Evolutionary conservation across 2,888 invertebrate species (phyloP), one percentile per base, ranked within the genome.

Genomic region (Toxonevra muliebris): DNA sequence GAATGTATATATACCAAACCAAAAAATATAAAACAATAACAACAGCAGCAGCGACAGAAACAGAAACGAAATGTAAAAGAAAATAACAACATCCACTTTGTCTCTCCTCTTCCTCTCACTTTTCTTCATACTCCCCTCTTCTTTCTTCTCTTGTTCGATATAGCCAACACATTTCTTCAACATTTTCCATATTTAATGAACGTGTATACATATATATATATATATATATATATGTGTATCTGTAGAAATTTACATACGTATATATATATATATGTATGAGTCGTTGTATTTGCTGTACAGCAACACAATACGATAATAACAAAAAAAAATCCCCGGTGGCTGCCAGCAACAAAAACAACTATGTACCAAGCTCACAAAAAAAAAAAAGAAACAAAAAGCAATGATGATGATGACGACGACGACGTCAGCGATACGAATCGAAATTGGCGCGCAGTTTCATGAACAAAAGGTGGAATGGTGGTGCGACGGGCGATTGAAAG

Each of bases 321-420:
- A 43, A 42, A 15, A 17, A 50, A 63, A 54, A 50, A 52, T 41
- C n/a, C 50, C 59, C 52, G 59, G 42, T 58, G 58, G 53, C 59
- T 65, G 59, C 53, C 40, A 50, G 17, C 57, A 48, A 48, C 15
- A 4, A 15, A 2, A 48, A 15, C 48, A 48, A 48, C 48, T n/a
- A 48, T 15, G 15, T 40, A 7, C 41, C 10, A 13, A 60, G 11
- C 52, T 40, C 43, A 12, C n/a, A 15, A 42, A 54, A 42, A 53
- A 57, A 57, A 59, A 58, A 50, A 55, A 4, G 57, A 64, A 65
- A n/a, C 11, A 12, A 48, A 48, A 9, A 48, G 48, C 48, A 48
- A 48, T 15, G 4, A 48, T 15, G 4, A 48, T 40, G 13, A 15
- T 7, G 13, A 57, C n/a, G 41, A 10, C 41, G 30, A 17, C 45